Percentiles rank a stretch among this genome's conserved stretches.
Evolutionary conservation across 2,113 vertebrate genomes (phyloP).

Genomic region (Acanthochromis polyacanthus): DNA sequence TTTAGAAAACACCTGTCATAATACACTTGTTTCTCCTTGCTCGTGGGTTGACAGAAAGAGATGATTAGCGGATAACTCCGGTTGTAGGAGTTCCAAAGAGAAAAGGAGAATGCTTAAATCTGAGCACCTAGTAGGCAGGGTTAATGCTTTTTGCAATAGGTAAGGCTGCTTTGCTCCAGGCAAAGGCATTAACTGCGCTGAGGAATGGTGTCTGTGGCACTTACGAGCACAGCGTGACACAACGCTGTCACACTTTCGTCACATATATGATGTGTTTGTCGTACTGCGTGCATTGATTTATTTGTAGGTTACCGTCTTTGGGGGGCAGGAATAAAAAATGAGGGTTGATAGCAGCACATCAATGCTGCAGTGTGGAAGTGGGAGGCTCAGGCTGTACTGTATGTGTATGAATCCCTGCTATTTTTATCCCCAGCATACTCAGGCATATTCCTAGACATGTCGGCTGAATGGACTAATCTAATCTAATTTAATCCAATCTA

Average conservation of each 20-base stretch:
- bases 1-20: slow-evolving; percentile 70
- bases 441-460: slow-evolving; percentile 48
- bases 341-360: slow-evolving; percentile 19
- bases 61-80: slow-evolving; percentile 50
- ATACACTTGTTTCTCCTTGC: slow-evolving; percentile 29
- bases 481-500: slow-evolving; percentile 57
- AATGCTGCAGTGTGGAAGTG: slow-evolving; percentile 50
- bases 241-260: slow-evolving; percentile 18
- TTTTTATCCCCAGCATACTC: slow-evolving; percentile 51
- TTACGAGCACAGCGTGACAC: slow-evolving; percentile 34
- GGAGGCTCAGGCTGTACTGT: slow-evolving; percentile 37
- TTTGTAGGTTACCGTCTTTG: slow-evolving; percentile 36
- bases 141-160: slow-evolving; percentile 40
- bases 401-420: slow-evolving; percentile 40
- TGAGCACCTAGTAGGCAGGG: slow-evolving; percentile 27
- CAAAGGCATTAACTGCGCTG: slow-evolving; percentile 41
- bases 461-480: slow-evolving; percentile 49
- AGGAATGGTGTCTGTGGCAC: slow-evolving; percentile 23
- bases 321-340: background rate
- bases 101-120: slow-evolving; percentile 33
- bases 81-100: slow-evolving; percentile 23
- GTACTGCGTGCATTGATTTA: slow-evolving; percentile 36
- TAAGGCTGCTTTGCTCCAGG: slow-evolving; percentile 39
- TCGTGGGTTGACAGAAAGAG: slow-evolving; percentile 38
- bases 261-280: slow-evolving; percentile 7